Evolutionary conservation across 2,888 invertebrate species (phyloP).

Genomic region (Melanostoma mellinum): DNA sequence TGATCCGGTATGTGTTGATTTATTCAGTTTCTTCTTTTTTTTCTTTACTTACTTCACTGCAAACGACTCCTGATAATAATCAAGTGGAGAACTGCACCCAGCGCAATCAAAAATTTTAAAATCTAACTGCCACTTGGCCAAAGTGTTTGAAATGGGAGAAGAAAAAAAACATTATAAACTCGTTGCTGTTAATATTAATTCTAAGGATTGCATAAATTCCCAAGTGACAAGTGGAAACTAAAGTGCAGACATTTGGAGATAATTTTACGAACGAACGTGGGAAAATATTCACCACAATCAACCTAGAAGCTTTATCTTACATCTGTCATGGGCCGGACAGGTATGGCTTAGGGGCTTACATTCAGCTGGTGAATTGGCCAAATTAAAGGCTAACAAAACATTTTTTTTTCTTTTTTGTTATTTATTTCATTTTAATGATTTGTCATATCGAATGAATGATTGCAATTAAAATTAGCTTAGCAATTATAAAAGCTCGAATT

Average conservation of each 20-base stretch:
- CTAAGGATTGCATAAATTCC: conserved; percentile 62
- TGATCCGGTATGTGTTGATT: conserved; percentile 59
- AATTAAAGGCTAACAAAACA: conserved; percentile 30
- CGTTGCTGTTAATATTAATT: conserved; percentile 51
- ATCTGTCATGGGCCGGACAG: conserved; percentile 47
- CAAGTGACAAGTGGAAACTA: conserved; percentile 63
- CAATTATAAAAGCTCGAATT: conserved; percentile 25
- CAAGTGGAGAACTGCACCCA: conserved; percentile 66
- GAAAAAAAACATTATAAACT: conserved; percentile 20
- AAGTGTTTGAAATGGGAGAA: neutral
- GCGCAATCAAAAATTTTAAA: conserved; percentile 61
- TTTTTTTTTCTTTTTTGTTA: conserved; percentile 24
- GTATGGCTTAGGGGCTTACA: conserved; percentile 36
- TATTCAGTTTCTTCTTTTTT: conserved; percentile 63
- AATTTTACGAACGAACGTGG: conserved; percentile 52
- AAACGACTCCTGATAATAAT: conserved; percentile 63
- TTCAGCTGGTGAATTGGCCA: conserved; percentile 24
- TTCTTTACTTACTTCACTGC: neutral
- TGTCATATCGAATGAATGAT: conserved; percentile 37
- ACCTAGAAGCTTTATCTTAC: conserved; percentile 53
- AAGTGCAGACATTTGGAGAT: conserved; percentile 59
- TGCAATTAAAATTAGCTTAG: conserved; percentile 42
- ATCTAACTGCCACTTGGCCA: conserved; percentile 42
- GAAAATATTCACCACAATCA: conserved; percentile 43
- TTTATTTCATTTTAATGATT: conserved; percentile 50